Percentiles rank a stretch among this genome's conserved stretches.
These are phyloP conservation scores for Gymnoscelis rufifasciata DNA, from an alignment of 2,888 invertebrate genomes.

Conservation along the genomic window DNA sequence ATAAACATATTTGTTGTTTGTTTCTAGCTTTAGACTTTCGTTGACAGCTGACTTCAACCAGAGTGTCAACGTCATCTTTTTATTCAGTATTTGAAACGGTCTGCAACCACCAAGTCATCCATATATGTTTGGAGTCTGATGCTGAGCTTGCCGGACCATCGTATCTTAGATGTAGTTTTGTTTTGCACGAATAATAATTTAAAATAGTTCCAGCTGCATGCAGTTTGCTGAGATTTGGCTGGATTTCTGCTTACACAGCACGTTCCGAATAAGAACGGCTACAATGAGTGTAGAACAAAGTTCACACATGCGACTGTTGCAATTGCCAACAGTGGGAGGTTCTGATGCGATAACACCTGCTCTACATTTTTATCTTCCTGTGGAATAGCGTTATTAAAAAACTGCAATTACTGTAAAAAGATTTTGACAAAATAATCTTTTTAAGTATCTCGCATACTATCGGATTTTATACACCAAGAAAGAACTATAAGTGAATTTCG, in stretches of 20 bases:
- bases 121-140: too few species aligned
- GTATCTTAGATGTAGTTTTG: too few species aligned
- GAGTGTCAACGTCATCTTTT: too few species aligned
- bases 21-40: too few species aligned
- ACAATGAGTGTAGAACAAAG: constrained; percentile 55
- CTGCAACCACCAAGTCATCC: too few species aligned
- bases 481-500: constrained; percentile 46
- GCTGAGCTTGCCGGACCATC: too few species aligned
- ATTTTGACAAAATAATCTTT: too few species aligned
- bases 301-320: constrained; percentile 63
- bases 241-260: constrained; percentile 60
- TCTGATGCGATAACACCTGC: constrained; percentile 51
- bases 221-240: constrained; percentile 24
- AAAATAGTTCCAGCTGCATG: neutral
- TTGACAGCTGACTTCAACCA: too few species aligned
- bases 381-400: neutral
- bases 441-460: constrained; percentile 8
- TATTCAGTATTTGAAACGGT: too few species aligned
- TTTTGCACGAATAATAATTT: too few species aligned
- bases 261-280: constrained; percentile 52
- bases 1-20: too few species aligned
- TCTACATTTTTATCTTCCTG: neutral
- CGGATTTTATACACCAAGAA: constrained; percentile 40
- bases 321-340: constrained; percentile 49
- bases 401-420: neutral